Evolutionary conservation across 2,113 vertebrate genomes (phyloP).

Genomic region (Gallinago jamesoni): DNA sequence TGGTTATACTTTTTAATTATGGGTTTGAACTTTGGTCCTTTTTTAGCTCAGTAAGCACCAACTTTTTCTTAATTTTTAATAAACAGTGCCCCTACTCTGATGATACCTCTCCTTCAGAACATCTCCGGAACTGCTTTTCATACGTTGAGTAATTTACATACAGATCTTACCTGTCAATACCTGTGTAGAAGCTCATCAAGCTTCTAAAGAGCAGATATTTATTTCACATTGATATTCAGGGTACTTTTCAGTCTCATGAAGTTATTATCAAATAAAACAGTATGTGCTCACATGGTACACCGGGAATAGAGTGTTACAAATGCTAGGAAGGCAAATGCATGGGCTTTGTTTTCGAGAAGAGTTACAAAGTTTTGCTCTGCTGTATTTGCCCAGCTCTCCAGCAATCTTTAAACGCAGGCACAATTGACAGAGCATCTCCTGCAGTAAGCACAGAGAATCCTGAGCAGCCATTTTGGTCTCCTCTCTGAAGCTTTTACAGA

Average conservation of each 20-base stretch:
- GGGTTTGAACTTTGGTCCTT: background rate
- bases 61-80: background rate
- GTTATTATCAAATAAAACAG: background rate
- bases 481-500: background rate
- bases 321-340: background rate
- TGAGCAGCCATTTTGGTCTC: background rate
- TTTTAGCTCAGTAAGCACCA: background rate
- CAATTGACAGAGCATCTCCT: background rate
- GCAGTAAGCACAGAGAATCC: background rate
- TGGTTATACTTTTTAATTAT: background rate
- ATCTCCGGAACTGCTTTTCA: background rate
- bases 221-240: background rate
- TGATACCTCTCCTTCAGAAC: background rate
- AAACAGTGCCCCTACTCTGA: background rate
- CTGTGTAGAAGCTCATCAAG: background rate
- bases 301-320: background rate
- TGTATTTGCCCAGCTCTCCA: background rate
- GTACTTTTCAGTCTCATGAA: background rate
- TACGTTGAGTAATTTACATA: background rate
- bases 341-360: background rate
- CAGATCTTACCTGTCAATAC: background rate
- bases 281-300: background rate
- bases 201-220: background rate
- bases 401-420: background rate
- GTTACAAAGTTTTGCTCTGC: background rate